These are phyloP conservation scores for Malurus leucopterus DNA, from an alignment of 2,797 vertebrate genomes.

Conservation along the genomic window DNA sequence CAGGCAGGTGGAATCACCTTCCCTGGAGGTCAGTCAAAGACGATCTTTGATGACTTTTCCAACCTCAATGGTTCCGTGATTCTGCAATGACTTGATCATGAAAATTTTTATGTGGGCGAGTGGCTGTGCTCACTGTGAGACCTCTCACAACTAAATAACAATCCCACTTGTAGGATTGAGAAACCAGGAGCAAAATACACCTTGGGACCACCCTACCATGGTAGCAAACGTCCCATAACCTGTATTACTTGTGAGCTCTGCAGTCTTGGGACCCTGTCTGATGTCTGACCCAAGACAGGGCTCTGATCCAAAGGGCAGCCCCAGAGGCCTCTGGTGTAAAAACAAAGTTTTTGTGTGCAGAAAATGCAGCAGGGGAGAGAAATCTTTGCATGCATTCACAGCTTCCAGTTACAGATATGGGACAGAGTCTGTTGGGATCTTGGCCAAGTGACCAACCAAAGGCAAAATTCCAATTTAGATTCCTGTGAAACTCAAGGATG, in stretches of 20 bases:
- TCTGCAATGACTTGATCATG: not conserved
- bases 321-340: conserved; percentile 45
- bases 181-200: not conserved
- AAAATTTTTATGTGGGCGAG: not conserved
- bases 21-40: not conserved
- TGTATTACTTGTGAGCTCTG: not conserved
- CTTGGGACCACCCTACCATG: not conserved
- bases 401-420: conserved; percentile 64
- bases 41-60: not conserved
- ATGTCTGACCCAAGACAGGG: not conserved
- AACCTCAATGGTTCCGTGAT: not conserved
- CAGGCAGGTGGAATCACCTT: not conserved
- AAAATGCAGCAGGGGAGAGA: conserved; percentile 22
- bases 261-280: not conserved
- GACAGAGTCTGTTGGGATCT: conserved; percentile 67
- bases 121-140: rapidly evolving
- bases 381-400: conserved; percentile 63
- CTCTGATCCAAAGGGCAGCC: not conserved
- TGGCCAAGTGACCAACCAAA: conserved; percentile 72
- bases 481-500: conserved; percentile 78
- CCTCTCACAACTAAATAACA: not conserved
- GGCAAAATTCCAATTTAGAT: conserved; percentile 82
- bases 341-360: not conserved
- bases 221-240: not conserved
- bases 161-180: not conserved